Percentiles rank a stretch among this genome's conserved stretches.
These are phyloP conservation scores for Micrasema minimum DNA, from an alignment of 1,140 invertebrate species.

Conservation along the genomic window DNA sequence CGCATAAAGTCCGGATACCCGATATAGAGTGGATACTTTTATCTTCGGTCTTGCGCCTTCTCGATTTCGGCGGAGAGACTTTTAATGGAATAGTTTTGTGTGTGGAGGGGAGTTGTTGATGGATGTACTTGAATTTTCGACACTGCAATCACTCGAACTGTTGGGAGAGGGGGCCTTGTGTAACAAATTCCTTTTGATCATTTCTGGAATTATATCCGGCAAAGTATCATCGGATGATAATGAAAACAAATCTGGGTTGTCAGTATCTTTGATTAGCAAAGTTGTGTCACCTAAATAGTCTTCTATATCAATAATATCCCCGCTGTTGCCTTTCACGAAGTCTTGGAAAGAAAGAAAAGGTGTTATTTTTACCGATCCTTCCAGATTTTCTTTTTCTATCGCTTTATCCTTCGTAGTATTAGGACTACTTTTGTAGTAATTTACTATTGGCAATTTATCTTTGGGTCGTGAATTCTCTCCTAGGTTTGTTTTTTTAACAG, in stretches of 20 bases:
- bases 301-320: slow-evolving; percentile 54
- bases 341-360: slow-evolving; percentile 64
- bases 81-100: slow-evolving; percentile 45
- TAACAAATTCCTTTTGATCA: slow-evolving; percentile 63
- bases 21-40: slow-evolving; percentile 33
- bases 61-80: slow-evolving; percentile 57
- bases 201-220: slow-evolving; percentile 63
- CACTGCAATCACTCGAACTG: slow-evolving; percentile 29
- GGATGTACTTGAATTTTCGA: slow-evolving; percentile 32
- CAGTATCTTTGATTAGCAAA: slow-evolving; percentile 35
- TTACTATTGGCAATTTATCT: background rate
- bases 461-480: background rate
- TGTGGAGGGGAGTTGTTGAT: slow-evolving; percentile 50
- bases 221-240: slow-evolving; percentile 62
- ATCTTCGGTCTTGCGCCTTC: slow-evolving; percentile 54
- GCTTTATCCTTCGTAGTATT: no score
- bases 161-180: slow-evolving; percentile 58
- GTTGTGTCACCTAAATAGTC: slow-evolving; percentile 56
- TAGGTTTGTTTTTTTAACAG: background rate
- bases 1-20: slow-evolving; percentile 11
- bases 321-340: slow-evolving; percentile 60
- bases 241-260: slow-evolving; percentile 43
- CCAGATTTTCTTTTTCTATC: slow-evolving; percentile 31
- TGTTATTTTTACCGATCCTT: slow-evolving; percentile 58
- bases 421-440: background rate